These are phyloP conservation scores for Platycheirus albimanus DNA, from an alignment of 2,888 invertebrate genomes.

Conservation along the genomic window DNA sequence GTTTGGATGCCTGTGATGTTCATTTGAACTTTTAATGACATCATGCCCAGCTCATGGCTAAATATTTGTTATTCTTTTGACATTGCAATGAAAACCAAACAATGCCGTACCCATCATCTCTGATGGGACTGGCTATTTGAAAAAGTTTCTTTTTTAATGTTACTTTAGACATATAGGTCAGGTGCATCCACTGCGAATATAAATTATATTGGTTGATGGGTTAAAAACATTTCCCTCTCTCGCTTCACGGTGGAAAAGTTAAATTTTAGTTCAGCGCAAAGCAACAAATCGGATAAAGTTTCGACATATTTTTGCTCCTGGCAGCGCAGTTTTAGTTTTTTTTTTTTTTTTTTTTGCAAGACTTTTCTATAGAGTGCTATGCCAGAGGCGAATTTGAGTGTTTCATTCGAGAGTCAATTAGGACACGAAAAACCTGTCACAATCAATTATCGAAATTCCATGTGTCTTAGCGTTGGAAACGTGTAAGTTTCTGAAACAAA, in stretches of 20 bases:
- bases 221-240: slow-evolving; percentile 5
- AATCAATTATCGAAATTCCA: slow-evolving; percentile 56
- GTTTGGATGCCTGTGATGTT: background rate
- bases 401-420: slow-evolving; percentile 51
- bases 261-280: slow-evolving; percentile 6
- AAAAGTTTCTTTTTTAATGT: slow-evolving; percentile 44
- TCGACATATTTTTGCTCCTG: slow-evolving; percentile 15
- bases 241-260: slow-evolving; percentile 9
- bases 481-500: background rate
- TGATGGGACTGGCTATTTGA: slow-evolving; percentile 19
- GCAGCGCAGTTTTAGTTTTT: slow-evolving; percentile 10
- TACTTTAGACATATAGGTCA: slow-evolving; percentile 33
- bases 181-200: slow-evolving; percentile 42
- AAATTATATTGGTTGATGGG: slow-evolving; percentile 36
- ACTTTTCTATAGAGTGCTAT: background rate
- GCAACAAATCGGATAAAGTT: slow-evolving; percentile 46
- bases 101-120: slow-evolving; percentile 2
- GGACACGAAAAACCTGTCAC: slow-evolving; percentile 54
- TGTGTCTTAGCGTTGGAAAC: slow-evolving; percentile 17
- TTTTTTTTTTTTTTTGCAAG: background rate
- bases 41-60: slow-evolving; percentile 19
- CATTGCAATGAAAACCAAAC: slow-evolving; percentile 27
- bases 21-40: slow-evolving; percentile 35
- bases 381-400: slow-evolving; percentile 2
- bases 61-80: slow-evolving; percentile 18